Percentiles rank a stretch among this genome's conserved stretches.
These are phyloP conservation scores for Sternarchorhynchus goeldii DNA, from an alignment of 2,797 vertebrate genomes.

Conservation along the genomic window DNA sequence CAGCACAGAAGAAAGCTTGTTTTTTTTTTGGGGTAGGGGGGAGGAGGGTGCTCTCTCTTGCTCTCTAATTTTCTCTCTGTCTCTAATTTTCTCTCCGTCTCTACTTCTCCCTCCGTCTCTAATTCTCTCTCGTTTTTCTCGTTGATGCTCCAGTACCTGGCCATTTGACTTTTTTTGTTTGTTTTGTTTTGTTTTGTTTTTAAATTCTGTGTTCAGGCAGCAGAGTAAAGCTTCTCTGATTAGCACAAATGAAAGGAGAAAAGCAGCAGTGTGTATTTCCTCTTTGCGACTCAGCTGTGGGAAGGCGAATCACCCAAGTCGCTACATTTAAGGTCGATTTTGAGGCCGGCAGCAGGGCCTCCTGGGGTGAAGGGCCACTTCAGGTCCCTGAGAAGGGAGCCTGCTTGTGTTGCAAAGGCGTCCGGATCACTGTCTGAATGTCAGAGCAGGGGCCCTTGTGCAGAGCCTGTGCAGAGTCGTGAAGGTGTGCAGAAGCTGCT, in stretches of 20 bases:
- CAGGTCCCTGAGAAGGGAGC: too few species aligned
- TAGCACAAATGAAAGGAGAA: constrained; percentile 37
- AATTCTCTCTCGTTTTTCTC: constrained; percentile 19
- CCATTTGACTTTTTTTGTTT: constrained; percentile 15
- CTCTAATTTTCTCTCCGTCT: constrained; percentile 9
- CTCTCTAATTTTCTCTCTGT: constrained; percentile 4
- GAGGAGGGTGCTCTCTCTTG: neutral
- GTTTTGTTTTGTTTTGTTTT: constrained; percentile 7
- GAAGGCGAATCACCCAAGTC: constrained; percentile 5
- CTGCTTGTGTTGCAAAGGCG: too few species aligned
- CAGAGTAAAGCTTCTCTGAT: constrained; percentile 37
- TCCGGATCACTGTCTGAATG: too few species aligned
- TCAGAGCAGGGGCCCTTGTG: too few species aligned
- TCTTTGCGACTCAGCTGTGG: constrained; percentile 26
- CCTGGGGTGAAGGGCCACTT: constrained; percentile 48
- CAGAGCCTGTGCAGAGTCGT: neutral
- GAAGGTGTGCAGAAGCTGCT: too few species aligned
- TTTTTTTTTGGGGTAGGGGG: neutral
- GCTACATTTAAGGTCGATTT: constrained; percentile 49
- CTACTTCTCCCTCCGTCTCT: constrained; percentile 12
- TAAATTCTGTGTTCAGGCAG: constrained; percentile 19
- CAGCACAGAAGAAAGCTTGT: constrained; percentile 40
- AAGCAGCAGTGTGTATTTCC: constrained; percentile 46
- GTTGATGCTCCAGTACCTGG: neutral
- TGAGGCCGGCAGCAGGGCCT: constrained; percentile 21